Percentiles rank a stretch among this genome's conserved stretches.
Conservation (phyloP, 2,113 vertebrate species). For the Pseudopodoces humilis region DNA sequence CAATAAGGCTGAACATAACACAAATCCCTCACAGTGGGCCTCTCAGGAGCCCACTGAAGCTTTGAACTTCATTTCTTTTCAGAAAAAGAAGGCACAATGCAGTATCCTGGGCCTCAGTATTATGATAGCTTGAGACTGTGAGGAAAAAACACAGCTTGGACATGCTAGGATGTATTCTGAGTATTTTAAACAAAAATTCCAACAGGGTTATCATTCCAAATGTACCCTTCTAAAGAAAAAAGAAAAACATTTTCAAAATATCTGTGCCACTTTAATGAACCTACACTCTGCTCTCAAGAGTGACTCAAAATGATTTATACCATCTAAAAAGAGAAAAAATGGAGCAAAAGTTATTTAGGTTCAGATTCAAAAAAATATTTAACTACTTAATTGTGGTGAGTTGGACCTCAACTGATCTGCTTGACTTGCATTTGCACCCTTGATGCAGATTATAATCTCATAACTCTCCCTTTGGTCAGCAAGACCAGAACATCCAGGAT, state of each 20-base stretch:
- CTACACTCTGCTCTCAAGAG: not conserved
- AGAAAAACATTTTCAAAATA: not conserved
- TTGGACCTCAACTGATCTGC: not conserved
- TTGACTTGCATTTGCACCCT: not conserved
- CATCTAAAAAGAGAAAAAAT: not conserved
- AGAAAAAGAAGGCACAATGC: not conserved
- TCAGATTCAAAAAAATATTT: not conserved
- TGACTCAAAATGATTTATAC: not conserved
- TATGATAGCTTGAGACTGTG: not conserved
- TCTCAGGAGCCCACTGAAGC: not conserved
- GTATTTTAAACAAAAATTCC: not conserved
- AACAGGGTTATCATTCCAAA: not conserved
- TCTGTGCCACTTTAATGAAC: not conserved
- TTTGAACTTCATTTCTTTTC: not conserved
- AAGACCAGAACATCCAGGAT: not conserved
- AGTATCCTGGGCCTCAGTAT: not conserved
- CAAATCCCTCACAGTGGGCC: not conserved
- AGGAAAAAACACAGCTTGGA: not conserved
- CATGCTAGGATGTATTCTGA: not conserved
- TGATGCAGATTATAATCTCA: not conserved
- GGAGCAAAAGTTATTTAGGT: not conserved
- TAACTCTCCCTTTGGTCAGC: not conserved
- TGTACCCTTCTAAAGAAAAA: not conserved
- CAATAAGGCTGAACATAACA: not conserved
- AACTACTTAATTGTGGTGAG: not conserved